Base-by-base conservation (phyloP, 1,140 invertebrate species). In the Lucilia cuprina region DNA sequence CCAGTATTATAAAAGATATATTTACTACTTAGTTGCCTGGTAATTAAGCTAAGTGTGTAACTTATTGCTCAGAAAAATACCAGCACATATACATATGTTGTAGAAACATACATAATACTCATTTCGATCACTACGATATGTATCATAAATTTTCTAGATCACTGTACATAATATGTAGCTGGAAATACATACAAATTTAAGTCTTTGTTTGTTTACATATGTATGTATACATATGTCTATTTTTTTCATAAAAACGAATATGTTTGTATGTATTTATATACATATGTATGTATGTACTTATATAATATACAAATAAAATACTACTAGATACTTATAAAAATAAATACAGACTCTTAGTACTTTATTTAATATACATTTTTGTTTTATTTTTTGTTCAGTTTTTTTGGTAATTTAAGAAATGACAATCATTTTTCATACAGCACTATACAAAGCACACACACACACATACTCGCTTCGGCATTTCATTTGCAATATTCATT, bases 361-460 rank as follows among this genome's bases (percentile, higher is more conserved):
- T 70, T 70, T 70, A 25, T 21, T 70, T 21, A 5, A 21, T 7
- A 21, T 70, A 21, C 7, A 8, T 7, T 70, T 70, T 70, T 70
- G 14, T 60, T 60, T n/a, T n/a, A 17, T 14, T 78, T 78, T 41
- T 8, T 41, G 2, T 41, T 41, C 5, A 0, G 41, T 17, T 80
- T 78, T 80, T 47, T 49, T 80, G 41, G 77, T 80, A 80, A 80
- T 80, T 80, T 80, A 50, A 50, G n/a, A 80, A 80, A 80, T 80
- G 77, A 80, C 77, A 80, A 50, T 80, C 41, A 80, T 80, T 80
- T 80, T 80, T 80, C 77, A 80, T 80, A 80, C 41, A 80, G n/a
- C 21, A 49, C 77, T 1, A n/a, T 30, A 78, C 34, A 78, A 47
- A 30, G 3, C 25, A 60, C 14, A 60, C 55, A 30, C 25, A 60